Percentiles rank a stretch among this genome's conserved stretches.
Conservation (phyloP, 2,888 invertebrate species). For the Bembecia ichneumoniformis region DNA sequence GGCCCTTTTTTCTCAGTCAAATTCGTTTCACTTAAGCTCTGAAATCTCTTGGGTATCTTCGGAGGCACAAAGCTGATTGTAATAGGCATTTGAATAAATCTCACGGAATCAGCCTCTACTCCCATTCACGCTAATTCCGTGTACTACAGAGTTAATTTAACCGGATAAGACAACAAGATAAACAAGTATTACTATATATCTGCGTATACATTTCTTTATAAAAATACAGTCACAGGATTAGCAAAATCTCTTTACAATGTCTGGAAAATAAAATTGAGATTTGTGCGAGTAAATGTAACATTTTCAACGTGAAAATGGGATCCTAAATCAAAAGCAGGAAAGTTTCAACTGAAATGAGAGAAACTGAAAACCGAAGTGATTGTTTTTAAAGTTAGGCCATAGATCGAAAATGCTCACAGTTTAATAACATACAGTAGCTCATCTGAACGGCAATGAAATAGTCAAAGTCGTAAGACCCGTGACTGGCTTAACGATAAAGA, state of each 20-base stretch:
- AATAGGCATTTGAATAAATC: slow-evolving; percentile 27
- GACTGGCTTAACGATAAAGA: too few species aligned
- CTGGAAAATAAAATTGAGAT: too few species aligned
- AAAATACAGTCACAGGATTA: neutral
- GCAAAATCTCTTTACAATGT: too few species aligned
- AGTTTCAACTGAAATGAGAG: neutral
- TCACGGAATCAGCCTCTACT: slow-evolving; percentile 16
- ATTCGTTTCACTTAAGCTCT: slow-evolving; percentile 40
- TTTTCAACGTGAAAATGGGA: slow-evolving; percentile 4
- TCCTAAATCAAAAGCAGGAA: neutral
- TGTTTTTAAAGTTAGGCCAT: neutral
- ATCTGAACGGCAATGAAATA: too few species aligned
- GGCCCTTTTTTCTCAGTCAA: slow-evolving; percentile 32
- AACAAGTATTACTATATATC: slow-evolving; percentile 11
- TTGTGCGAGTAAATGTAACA: too few species aligned
- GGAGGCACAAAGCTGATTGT: slow-evolving; percentile 22
- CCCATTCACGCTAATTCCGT: slow-evolving; percentile 21
- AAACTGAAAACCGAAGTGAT: neutral
- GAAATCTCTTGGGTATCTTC: slow-evolving; percentile 22
- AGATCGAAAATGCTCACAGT: neutral
- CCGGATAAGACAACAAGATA: neutral
- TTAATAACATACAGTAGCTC: too few species aligned
- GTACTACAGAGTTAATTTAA: slow-evolving; percentile 16
- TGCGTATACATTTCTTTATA: neutral
- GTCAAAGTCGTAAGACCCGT: too few species aligned